Percentiles rank a stretch among this genome's conserved stretches.
Evolutionary conservation across 2,797 vertebrate species (phyloP).

Genomic region (Anabacerthia variegaticeps): DNA sequence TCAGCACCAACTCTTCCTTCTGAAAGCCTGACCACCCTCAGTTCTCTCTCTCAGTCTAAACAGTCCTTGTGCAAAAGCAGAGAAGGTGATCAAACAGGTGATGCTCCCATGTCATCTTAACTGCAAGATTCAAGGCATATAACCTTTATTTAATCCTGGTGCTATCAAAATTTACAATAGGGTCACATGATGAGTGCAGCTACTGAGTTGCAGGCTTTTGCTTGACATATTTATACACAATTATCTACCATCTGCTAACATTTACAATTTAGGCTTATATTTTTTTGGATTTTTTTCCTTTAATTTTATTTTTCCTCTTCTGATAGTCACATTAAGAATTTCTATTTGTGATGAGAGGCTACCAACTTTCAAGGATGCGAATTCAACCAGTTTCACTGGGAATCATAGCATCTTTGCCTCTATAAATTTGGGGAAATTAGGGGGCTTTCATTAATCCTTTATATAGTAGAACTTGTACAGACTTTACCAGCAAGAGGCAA

Average conservation of each 20-base stretch:
- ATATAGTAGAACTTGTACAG: background rate
- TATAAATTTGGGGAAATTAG: background rate
- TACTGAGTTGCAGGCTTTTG: background rate
- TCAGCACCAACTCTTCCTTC: background rate
- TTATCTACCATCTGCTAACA: background rate
- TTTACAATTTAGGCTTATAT: background rate
- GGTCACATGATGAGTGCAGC: accelerated
- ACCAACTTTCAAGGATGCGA: background rate
- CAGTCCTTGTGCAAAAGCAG: background rate
- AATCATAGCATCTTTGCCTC: background rate
- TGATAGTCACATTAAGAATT: background rate
- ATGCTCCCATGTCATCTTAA: background rate
- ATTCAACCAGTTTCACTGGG: background rate
- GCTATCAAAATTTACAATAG: background rate
- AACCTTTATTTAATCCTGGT: background rate
- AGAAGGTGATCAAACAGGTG: background rate
- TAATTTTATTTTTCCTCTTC: background rate
- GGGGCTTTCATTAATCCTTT: background rate
- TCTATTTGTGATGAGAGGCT: background rate
- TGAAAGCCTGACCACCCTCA: background rate
- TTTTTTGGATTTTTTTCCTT: background rate
- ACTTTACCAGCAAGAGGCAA: background rate
- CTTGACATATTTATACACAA: background rate
- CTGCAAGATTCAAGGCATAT: background rate
- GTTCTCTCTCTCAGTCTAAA: background rate